These are phyloP conservation scores for Elgaria multicarinata DNA, from an alignment of 2,113 vertebrate species.

Conservation along the genomic window DNA sequence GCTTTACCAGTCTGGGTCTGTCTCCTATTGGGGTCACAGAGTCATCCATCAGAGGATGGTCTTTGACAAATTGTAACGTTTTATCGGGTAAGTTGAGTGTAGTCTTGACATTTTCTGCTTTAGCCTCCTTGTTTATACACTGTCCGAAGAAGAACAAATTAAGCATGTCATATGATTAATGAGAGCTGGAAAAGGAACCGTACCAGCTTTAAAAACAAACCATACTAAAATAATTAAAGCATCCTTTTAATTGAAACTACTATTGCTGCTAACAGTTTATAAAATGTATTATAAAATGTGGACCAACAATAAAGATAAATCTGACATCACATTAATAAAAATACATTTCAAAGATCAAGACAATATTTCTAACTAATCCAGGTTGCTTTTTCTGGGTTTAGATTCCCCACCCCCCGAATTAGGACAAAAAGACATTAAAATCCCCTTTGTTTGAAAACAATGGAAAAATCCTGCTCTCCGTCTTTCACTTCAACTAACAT, in stretches of 20 bases:
- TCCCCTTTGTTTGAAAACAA: background rate
- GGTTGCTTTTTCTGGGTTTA: background rate
- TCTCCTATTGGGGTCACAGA: slow-evolving; percentile 87
- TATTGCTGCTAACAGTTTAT: background rate
- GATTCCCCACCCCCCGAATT: too few relatives aligned
- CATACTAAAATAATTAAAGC: background rate
- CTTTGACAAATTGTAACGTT: slow-evolving; percentile 94
- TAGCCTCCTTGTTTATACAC: slow-evolving; percentile 89
- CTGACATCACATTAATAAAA: background rate
- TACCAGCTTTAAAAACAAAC: background rate
- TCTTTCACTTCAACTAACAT: background rate
- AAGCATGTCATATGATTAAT: background rate
- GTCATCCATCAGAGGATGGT: slow-evolving; percentile 96
- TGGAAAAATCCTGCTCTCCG: too few relatives aligned
- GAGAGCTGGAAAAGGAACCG: background rate
- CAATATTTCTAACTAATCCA: background rate
- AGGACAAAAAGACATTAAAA: background rate
- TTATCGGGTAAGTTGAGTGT: slow-evolving; percentile 94
- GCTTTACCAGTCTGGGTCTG: slow-evolving; percentile 86
- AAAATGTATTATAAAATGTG: background rate
- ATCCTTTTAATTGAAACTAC: background rate
- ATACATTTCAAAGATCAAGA: background rate
- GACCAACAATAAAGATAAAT: background rate
- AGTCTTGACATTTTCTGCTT: slow-evolving; percentile 85
- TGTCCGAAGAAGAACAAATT: slow-evolving; percentile 47